Conservation (phyloP, 2,888 invertebrate species). For the Tupiocoris notatus region DNA sequence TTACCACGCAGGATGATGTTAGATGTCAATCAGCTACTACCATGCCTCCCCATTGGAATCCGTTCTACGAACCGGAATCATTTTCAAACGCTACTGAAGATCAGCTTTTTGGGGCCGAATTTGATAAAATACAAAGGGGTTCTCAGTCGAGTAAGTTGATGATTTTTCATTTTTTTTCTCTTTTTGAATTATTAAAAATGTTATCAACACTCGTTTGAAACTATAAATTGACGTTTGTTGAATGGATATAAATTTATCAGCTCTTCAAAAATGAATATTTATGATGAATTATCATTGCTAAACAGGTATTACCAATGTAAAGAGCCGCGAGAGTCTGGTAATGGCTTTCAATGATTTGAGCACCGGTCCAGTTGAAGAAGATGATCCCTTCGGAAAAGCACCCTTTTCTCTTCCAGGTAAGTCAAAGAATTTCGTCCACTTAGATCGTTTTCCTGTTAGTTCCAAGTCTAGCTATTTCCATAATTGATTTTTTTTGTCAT, state of each 20-base stretch:
- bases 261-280: not conserved
- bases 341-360: constrained; percentile 62
- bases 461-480: no score
- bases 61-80: constrained; percentile 69
- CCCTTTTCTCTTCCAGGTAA: constrained; percentile 73
- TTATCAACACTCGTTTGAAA: not conserved
- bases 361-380: constrained; percentile 54
- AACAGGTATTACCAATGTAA: constrained; percentile 65
- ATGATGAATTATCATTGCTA: not conserved
- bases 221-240: no score
- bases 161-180: not conserved
- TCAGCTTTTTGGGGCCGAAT: constrained; percentile 78
- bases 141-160: constrained; percentile 66
- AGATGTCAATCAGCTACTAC: constrained; percentile 48
- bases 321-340: constrained; percentile 67
- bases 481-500: not conserved
- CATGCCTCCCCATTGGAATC: constrained; percentile 69
- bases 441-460: no score
- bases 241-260: not conserved
- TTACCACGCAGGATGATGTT: constrained; percentile 35
- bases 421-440: no score
- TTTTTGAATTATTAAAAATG: constrained; percentile 15
- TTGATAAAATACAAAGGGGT: constrained; percentile 75
- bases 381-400: constrained; percentile 79
- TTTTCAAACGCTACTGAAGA: constrained; percentile 76